Percentiles rank a stretch among this genome's conserved stretches.
These are phyloP conservation scores for Papilio machaon DNA, from an alignment of 1,140 invertebrate genomes.

Conservation along the genomic window DNA sequence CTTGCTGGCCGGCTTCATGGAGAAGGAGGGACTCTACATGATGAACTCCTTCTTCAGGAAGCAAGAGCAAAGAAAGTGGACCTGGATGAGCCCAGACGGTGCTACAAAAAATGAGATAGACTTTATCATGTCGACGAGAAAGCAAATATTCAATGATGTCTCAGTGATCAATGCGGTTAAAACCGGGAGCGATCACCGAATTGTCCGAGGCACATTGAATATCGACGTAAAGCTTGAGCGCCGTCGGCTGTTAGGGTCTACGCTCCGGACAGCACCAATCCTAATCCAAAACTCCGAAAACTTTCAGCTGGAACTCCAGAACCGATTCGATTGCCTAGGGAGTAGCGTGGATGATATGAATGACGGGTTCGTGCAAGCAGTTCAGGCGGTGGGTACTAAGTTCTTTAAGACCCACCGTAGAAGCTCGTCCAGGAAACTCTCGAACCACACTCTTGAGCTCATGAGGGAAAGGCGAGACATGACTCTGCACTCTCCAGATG, in stretches of 20 bases:
- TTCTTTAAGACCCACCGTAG: slow-evolving; percentile 15
- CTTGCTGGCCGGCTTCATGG: too few relatives aligned
- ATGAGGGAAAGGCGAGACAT: slow-evolving; percentile 28
- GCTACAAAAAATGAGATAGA: not conserved
- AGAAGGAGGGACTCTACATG: too few relatives aligned
- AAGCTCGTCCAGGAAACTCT: slow-evolving; percentile 27
- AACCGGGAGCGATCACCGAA: slow-evolving; percentile 53
- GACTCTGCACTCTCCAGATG: not conserved
- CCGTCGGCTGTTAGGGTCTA: slow-evolving; percentile 44
- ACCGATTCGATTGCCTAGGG: not conserved
- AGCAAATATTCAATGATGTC: slow-evolving; percentile 51
- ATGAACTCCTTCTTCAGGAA: not conserved
- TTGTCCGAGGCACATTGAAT: slow-evolving; percentile 53
- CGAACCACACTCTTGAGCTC: slow-evolving; percentile 19
- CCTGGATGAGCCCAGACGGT: not conserved
- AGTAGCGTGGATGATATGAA: not conserved
- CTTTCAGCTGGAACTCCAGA: slow-evolving; percentile 39
- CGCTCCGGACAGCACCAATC: slow-evolving; percentile 37
- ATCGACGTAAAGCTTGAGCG: slow-evolving; percentile 42
- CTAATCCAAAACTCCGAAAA: slow-evolving; percentile 39
- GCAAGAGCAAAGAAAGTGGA: not conserved
- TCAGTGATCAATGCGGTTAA: slow-evolving; percentile 48
- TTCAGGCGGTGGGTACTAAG: slow-evolving; percentile 31
- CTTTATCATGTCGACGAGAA: slow-evolving; percentile 46
- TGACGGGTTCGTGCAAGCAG: slow-evolving; percentile 21